These are phyloP conservation scores for Sylvietta virens DNA, from an alignment of 2,113 vertebrate genomes.

Conservation along the genomic window DNA sequence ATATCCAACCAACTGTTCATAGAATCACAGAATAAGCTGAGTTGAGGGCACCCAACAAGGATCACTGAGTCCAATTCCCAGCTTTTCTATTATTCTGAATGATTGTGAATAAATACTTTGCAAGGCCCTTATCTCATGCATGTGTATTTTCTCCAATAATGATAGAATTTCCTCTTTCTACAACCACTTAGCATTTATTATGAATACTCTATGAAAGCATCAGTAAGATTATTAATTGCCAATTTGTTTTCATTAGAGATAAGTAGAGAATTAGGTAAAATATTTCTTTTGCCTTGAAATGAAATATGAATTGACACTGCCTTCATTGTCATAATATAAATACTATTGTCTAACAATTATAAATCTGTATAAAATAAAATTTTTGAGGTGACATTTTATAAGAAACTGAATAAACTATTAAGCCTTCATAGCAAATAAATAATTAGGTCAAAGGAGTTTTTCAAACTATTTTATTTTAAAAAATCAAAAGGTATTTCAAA, in stretches of 20 bases:
- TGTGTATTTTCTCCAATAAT: background rate
- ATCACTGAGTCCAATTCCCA: background rate
- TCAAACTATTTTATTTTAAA: background rate
- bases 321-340: background rate
- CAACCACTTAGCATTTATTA: background rate
- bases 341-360: background rate
- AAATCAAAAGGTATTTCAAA: background rate
- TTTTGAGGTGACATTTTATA: background rate
- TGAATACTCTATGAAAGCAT: background rate
- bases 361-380: background rate
- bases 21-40: background rate
- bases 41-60: background rate
- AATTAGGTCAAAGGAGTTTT: background rate
- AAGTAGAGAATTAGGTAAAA: background rate
- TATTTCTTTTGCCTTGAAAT: background rate
- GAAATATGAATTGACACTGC: background rate
- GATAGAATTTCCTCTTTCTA: background rate
- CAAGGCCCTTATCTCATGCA: background rate
- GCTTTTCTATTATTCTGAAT: background rate
- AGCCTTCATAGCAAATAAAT: background rate
- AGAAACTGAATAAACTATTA: background rate
- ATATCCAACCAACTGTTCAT: background rate
- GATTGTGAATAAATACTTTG: background rate
- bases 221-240: background rate
- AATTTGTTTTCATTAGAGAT: background rate